phyloP scores from a whole-genome alignment of 1,140 invertebrate genomes.

The Platorchestia sp. region DNA sequence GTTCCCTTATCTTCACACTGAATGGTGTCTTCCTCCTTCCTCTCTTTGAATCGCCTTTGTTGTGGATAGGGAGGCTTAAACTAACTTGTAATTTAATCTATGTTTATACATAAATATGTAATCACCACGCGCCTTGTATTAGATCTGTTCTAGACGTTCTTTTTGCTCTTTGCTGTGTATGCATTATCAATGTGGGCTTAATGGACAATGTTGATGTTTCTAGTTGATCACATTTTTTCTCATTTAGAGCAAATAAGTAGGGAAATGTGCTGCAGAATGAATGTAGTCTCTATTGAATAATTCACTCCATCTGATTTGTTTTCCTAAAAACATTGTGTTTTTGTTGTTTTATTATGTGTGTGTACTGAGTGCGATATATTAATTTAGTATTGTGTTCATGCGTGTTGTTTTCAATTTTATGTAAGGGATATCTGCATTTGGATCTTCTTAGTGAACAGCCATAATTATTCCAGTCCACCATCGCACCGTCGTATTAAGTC shows the following conservation, averaged over 20 bases:
- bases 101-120: too few species aligned
- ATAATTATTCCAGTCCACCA: constrained; percentile 1
- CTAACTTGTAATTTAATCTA: too few species aligned
- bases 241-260: background rate
- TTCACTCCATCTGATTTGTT: background rate
- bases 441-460: background rate
- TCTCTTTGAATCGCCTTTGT: too few species aligned
- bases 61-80: too few species aligned
- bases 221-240: background rate
- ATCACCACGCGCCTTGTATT: too few species aligned
- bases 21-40: too few species aligned
- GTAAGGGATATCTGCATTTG: background rate
- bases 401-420: background rate
- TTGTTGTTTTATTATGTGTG: background rate
- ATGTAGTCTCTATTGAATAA: background rate
- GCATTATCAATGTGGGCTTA: background rate
- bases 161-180: background rate
- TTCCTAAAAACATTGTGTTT: background rate
- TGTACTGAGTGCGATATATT: background rate
- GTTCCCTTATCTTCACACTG: too few species aligned
- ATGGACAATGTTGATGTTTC: background rate
- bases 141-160: background rate
- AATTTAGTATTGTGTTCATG: background rate
- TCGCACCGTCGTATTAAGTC: constrained; percentile 1
- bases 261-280: background rate